phyloP scores from a whole-genome alignment of 2,797 vertebrate genomes.

The Dipus sagitta region DNA sequence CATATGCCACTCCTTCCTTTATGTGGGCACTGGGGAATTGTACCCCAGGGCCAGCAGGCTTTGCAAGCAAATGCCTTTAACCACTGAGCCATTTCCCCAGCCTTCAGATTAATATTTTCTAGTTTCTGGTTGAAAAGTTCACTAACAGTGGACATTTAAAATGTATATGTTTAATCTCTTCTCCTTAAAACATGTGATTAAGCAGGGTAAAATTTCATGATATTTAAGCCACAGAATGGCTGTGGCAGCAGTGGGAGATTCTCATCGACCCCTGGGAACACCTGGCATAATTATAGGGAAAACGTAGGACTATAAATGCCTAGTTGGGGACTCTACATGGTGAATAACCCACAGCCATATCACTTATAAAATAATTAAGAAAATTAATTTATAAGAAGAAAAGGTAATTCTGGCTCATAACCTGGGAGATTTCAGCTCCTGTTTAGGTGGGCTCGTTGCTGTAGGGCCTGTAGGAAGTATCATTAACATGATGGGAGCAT shows the following conservation, averaged over 20 bases:
- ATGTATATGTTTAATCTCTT: constrained; percentile 62
- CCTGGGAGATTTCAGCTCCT: background rate
- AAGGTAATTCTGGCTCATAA: background rate
- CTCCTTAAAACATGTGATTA: constrained; percentile 52
- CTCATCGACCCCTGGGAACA: constrained; percentile 1
- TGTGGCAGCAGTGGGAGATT: constrained; percentile 34
- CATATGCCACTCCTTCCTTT: no score
- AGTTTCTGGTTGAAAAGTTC: no score
- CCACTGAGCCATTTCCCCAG: no score
- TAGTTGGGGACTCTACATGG: background rate
- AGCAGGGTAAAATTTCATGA: constrained; percentile 57
- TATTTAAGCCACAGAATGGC: constrained; percentile 24
- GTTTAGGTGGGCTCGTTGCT: background rate
- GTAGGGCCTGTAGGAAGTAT: background rate
- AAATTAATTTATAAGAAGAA: background rate
- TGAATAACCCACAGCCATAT: constrained; percentile 50
- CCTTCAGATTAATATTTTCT: no score
- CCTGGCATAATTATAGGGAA: constrained; percentile 55
- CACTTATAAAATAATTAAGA: background rate
- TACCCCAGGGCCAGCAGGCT: no score
- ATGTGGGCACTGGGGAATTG: no score
- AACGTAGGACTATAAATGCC: background rate
- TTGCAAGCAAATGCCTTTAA: no score
- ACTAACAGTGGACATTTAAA: constrained; percentile 23
- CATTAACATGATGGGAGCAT: no score